Base-by-base conservation (phyloP, 2,797 vertebrate genomes). In the Megalops cyprinoides region DNA sequence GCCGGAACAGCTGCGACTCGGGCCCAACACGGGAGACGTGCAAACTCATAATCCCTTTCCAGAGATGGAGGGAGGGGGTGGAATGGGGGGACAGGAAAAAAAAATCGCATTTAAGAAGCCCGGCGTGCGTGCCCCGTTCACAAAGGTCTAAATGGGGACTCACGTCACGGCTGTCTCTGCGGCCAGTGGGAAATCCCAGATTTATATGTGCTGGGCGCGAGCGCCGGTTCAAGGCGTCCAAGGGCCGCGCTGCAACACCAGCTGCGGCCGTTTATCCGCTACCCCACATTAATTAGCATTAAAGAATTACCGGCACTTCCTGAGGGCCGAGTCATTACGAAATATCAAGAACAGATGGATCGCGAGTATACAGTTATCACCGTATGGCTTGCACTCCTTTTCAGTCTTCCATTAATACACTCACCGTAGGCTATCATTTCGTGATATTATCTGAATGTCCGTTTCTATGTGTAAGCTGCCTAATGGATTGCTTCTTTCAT, bases 1-100 rank as follows among this genome's bases (percentile, higher is more conserved):
- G 75, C 73, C 74, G n/a, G 80, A 90, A 92, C 94, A 94, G 93
- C 93, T 95, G 93, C 90, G 83, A 77, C 81, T 85, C 89, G 94
- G 91, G n/a, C 91, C 91, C 88, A 87, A 88, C 83, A 79, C 83
- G 86, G 6, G 89, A 92, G 51, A 88, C 87, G 91, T 80, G 84
- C 89, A 88, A 88, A 83, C 84, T 84, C 87, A 69, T 91, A 93
- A 93, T 90, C 91, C 90, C 87, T 85, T 80, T 34, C 79, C 83
- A 86, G 84, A 80, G 79, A 81, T 77, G 79, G 80, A 87, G 88
- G 91, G 90, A 89, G 84, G 84, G 82, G 83, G 89, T 89, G 90
- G 91, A 89, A 34, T 82, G 49, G 82, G n/a, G 79, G 69, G n/a
- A n/a, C 79, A 3, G 75, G 77, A 81, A 74, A 49, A 48, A 28